Conservation (phyloP, 2,113 vertebrate species). For the Chascanopsetta lugubris region DNA sequence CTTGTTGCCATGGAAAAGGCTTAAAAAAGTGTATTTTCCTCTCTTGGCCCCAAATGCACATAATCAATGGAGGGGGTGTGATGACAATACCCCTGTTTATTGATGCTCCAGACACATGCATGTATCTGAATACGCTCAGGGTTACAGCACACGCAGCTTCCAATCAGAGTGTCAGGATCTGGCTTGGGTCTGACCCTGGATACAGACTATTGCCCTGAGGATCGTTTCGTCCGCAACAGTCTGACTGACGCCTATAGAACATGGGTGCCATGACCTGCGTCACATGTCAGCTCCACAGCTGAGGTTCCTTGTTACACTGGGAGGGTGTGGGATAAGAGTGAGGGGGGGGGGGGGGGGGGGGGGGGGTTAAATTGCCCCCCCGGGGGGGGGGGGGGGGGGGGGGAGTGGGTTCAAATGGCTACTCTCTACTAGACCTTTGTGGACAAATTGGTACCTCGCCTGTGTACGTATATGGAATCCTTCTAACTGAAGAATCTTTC, state of each 20-base stretch:
- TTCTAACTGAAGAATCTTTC: no score
- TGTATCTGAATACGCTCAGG: conserved; percentile 44
- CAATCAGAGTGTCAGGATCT: conserved; percentile 25
- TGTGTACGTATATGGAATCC: no score
- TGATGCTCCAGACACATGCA: neutral
- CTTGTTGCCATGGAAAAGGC: conserved; percentile 17
- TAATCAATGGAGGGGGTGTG: conserved; percentile 6
- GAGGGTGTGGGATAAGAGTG: conserved; percentile 20
- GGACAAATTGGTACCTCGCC: no score
- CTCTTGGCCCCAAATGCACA: conserved; percentile 15
- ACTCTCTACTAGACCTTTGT: no score
- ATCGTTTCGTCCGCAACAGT: conserved; percentile 23
- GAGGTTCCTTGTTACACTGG: conserved; percentile 39
- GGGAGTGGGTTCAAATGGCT: no score
- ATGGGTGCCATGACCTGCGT: conserved; percentile 60
- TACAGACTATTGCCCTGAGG: conserved; percentile 37
- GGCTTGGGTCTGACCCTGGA: conserved; percentile 6
- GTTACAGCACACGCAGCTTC: conserved; percentile 6
- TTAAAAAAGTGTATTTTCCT: neutral
- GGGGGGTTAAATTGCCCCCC: conserved; percentile 42
- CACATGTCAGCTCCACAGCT: conserved; percentile 53
- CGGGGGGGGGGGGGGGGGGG: no score
- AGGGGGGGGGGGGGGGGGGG: conserved; percentile 14
- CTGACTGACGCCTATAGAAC: conserved; percentile 64
- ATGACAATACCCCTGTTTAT: conserved; percentile 33